These are phyloP conservation scores for Aspidiotus rigidus DNA, from an alignment of 2,888 invertebrate genomes.

Conservation along the genomic window DNA sequence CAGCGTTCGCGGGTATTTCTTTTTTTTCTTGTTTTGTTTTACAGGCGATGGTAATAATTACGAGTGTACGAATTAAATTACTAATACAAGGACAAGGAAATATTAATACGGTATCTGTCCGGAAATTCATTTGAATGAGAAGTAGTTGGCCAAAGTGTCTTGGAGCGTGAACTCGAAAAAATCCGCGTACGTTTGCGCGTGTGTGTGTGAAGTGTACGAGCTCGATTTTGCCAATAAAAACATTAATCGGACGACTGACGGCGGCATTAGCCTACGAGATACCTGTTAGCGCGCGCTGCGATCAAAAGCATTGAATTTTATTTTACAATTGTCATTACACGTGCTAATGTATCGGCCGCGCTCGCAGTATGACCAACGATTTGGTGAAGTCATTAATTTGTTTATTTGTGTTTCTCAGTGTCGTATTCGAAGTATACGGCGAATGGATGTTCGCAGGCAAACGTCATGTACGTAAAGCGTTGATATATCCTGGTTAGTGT, in stretches of 20 bases:
- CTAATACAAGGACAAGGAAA: slow-evolving; percentile 10
- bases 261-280: neutral
- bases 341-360: neutral
- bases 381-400: neutral
- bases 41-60: too few relatives aligned
- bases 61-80: neutral
- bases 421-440: neutral
- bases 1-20: too few relatives aligned
- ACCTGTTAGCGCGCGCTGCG: too few relatives aligned
- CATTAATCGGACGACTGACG: neutral
- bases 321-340: neutral
- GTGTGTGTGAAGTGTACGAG: too few relatives aligned
- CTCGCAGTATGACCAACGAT: neutral
- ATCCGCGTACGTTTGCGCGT: too few relatives aligned
- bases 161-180: neutral
- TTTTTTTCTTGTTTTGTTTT: too few relatives aligned
- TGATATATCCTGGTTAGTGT: slow-evolving; percentile 1
- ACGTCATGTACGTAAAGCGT: neutral
- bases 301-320: neutral
- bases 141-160: neutral
- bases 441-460: slow-evolving; percentile 1
- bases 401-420: neutral
- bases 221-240: neutral
- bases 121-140: slow-evolving; percentile 9
- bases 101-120: neutral